Percentiles rank a stretch among this genome's conserved stretches.
These are phyloP conservation scores for Leguminivora glycinivorella DNA, from an alignment of 1,140 invertebrate genomes.

Conservation along the genomic window DNA sequence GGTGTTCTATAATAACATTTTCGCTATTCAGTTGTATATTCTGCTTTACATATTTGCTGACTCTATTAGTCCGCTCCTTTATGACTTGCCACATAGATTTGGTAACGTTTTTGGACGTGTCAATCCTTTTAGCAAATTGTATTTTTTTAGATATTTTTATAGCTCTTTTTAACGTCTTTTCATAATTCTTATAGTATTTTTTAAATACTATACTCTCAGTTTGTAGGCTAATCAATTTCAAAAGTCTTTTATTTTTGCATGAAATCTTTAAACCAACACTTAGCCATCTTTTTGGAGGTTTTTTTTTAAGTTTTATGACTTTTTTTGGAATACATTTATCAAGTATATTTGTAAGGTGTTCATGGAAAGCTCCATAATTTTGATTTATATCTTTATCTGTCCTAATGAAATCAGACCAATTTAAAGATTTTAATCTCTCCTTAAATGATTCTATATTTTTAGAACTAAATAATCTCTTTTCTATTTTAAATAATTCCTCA, in stretches of 20 bases:
- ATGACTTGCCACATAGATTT: conserved; percentile 6
- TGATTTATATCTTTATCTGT: not conserved
- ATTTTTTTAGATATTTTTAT: not conserved
- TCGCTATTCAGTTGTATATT: conserved; percentile 13
- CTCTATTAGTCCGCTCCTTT: not conserved
- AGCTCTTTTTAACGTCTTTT: not conserved
- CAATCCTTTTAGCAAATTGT: not conserved
- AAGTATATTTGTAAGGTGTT: not conserved
- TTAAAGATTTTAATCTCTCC: not conserved
- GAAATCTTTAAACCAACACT: conserved; percentile 9
- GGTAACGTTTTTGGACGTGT: not conserved
- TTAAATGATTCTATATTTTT: conserved; percentile 6
- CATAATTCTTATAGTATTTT: conserved; percentile 16
- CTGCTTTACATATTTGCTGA: not conserved
- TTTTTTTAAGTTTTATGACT: not conserved
- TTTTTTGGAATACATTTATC: conserved; percentile 16
- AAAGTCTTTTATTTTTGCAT: conserved; percentile 5
- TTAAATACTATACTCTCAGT: not conserved
- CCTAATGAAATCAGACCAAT: not conserved
- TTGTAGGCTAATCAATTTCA: not conserved
- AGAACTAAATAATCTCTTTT: conserved; percentile 1
- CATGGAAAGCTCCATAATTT: conserved; percentile 10
- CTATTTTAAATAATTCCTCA: not conserved
- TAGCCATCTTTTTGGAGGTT: not conserved
- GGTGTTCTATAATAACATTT: not conserved